These are phyloP conservation scores for Rattus rattus DNA, from an alignment of 2,113 vertebrate genomes.

Conservation along the genomic window DNA sequence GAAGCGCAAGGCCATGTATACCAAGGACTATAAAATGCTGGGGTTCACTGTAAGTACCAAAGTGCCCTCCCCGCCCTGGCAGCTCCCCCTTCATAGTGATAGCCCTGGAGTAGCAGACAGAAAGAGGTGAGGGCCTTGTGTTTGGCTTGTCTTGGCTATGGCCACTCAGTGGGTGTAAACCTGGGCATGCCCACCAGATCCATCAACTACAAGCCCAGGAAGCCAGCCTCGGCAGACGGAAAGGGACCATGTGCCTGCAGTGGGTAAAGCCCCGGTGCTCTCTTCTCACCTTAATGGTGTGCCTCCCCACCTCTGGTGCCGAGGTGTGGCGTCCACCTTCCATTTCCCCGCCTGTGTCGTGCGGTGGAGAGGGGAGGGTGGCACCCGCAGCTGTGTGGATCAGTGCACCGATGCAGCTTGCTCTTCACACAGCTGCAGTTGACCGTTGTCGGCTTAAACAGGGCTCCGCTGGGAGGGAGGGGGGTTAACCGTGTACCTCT, in stretches of 20 bases:
- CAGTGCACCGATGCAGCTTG: not conserved
- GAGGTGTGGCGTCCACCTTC: not conserved
- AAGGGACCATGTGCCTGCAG: not conserved
- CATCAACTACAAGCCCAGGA: not conserved
- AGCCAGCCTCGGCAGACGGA: not conserved
- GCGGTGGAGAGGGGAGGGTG: not conserved
- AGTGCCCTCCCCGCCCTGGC: not conserved
- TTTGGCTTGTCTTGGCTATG: not conserved
- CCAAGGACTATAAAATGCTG: slow-evolving; percentile 99
- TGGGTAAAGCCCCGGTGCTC: not conserved
- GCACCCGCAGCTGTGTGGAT: not conserved
- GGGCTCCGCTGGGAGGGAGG: not conserved
- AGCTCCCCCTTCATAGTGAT: not conserved
- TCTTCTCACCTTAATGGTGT: not conserved
- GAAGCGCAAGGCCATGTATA: slow-evolving; percentile 97
- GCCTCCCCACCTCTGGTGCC: not conserved
- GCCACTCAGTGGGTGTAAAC: not conserved
- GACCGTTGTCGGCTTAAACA: not conserved
- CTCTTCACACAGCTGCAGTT: not conserved
- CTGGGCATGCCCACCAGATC: not conserved
- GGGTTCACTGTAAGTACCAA: slow-evolving; percentile 94
- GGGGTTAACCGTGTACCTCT: not conserved
- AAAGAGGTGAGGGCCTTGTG: not conserved
- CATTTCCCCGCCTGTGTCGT: too few species aligned
- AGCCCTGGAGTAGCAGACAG: not conserved